Evolutionary conservation across 2,888 invertebrate genomes (phyloP).

Genomic region (Agrotis clavis): DNA sequence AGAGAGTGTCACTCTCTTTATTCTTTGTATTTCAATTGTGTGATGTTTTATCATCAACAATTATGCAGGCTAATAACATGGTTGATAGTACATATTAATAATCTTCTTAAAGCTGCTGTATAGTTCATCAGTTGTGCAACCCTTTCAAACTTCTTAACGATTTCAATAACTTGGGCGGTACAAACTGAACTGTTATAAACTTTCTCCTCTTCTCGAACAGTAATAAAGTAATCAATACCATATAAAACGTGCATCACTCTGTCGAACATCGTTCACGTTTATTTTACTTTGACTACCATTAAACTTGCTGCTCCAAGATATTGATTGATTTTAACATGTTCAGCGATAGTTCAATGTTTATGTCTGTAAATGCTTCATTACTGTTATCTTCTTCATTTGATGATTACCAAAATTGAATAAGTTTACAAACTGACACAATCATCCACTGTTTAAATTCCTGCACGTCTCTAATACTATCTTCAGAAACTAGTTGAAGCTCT

Average conservation of each 20-base stretch:
- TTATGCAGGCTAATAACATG: too few relatives aligned
- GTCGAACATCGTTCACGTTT: not conserved
- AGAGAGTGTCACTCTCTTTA: too few relatives aligned
- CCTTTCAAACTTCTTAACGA: conserved; percentile 6
- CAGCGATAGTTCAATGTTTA: not conserved
- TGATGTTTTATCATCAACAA: not conserved
- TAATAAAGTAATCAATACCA: conserved; percentile 39
- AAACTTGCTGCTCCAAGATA: conserved; percentile 9
- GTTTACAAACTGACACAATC: not conserved
- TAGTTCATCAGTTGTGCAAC: conserved; percentile 7
- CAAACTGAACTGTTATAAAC: conserved; percentile 15
- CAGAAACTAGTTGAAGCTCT: conserved; percentile 33
- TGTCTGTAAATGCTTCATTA: not conserved
- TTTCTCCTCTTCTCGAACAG: conserved; percentile 21
- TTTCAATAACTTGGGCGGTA: conserved; percentile 20
- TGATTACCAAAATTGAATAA: not conserved
- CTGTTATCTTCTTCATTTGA: not conserved
- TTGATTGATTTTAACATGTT: conserved; percentile 12
- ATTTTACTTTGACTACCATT: conserved; percentile 14
- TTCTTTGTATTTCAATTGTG: not conserved
- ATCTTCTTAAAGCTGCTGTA: not conserved
- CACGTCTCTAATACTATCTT: conserved; percentile 14
- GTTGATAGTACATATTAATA: not conserved
- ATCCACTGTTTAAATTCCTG: not conserved
- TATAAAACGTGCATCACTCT: conserved; percentile 29